These are phyloP conservation scores for Eriosoma lanigerum DNA, from an alignment of 1,140 invertebrate species.

Conservation along the genomic window DNA sequence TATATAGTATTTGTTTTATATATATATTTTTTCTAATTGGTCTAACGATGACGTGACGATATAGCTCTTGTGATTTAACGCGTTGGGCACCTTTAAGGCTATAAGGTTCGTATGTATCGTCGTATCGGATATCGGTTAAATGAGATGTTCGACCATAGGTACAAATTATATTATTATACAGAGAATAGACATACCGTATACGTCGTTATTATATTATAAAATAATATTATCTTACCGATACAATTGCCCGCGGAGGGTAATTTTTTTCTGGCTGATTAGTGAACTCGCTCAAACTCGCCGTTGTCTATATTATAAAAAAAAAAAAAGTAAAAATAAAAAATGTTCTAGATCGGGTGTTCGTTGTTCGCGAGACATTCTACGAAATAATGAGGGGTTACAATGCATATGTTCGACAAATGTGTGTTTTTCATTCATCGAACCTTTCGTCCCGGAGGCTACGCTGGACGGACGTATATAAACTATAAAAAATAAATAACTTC, in stretches of 20 bases:
- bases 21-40: too few species aligned
- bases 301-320: background rate
- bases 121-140: background rate
- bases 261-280: background rate
- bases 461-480: background rate
- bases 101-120: background rate
- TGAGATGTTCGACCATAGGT: background rate
- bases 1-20: too few species aligned
- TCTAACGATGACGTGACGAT: too few species aligned
- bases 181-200: too few species aligned
- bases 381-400: background rate
- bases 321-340: background rate
- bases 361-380: background rate
- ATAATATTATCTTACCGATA: slow-evolving; percentile 2
- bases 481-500: too few species aligned
- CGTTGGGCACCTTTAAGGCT: too few species aligned
- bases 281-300: background rate
- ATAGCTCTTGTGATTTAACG: too few species aligned
- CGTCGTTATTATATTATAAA: background rate
- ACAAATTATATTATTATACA: too few species aligned
- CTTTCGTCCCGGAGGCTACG: background rate
- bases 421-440: background rate
- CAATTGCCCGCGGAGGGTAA: background rate
- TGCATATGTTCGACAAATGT: background rate
- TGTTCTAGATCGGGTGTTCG: slow-evolving; percentile 4